phyloP scores from a whole-genome alignment of 1,140 invertebrate species.

The Drosophila auraria region DNA sequence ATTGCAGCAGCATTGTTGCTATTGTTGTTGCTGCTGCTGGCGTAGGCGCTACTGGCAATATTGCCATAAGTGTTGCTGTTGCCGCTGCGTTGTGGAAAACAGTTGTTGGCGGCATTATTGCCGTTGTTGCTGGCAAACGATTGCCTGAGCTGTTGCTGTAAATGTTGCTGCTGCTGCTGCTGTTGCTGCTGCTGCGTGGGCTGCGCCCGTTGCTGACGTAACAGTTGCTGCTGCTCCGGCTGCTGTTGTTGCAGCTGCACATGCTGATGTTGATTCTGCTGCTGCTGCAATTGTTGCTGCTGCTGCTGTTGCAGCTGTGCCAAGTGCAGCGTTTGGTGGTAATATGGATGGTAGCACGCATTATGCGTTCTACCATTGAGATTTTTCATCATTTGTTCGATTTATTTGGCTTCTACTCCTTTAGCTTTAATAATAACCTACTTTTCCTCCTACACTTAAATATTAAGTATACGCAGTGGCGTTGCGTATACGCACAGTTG shows the following conservation, averaged over 20 bases:
- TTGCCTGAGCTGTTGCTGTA: constrained; percentile 51
- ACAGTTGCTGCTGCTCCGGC: constrained; percentile 49
- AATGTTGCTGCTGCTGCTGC: constrained; percentile 37
- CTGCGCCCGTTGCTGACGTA: constrained; percentile 62
- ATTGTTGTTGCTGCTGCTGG: constrained; percentile 14
- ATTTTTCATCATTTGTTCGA: constrained; percentile 77
- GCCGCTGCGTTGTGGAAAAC: constrained; percentile 50
- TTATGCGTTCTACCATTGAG: constrained; percentile 76
- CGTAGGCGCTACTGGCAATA: constrained; percentile 43
- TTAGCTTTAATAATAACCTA: constrained; percentile 14
- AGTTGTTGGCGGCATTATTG: constrained; percentile 48
- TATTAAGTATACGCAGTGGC: constrained; percentile 69
- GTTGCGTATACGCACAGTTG: constrained; percentile 75
- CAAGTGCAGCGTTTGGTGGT: constrained; percentile 63
- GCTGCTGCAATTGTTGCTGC: constrained; percentile 45
- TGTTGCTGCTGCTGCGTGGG: constrained; percentile 48
- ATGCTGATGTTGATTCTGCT: constrained; percentile 49
- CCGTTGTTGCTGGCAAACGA: constrained; percentile 44
- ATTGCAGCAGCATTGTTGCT: constrained; percentile 62
- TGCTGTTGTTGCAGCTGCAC: constrained; percentile 58
- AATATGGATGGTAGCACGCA: constrained; percentile 76
- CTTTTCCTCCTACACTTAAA: constrained; percentile 50
- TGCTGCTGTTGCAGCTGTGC: constrained; percentile 58
- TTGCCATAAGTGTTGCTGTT: constrained; percentile 42
- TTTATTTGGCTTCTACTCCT: constrained; percentile 12